Conservation (phyloP, 2,888 invertebrate species). For the Automeris io region DNA sequence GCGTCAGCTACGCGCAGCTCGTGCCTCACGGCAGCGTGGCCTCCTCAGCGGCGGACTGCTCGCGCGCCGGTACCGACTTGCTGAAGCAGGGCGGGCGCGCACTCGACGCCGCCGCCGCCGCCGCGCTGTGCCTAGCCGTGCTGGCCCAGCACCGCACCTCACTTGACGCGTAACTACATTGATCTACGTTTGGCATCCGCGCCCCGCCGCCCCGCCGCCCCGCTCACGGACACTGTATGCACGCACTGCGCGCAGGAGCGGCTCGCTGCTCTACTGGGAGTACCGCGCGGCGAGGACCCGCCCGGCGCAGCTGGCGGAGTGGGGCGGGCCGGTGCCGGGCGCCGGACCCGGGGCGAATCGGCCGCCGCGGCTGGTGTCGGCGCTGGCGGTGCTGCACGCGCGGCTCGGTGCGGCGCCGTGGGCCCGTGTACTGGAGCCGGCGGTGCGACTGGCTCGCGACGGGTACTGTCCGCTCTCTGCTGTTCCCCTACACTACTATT, state of each 20-base stretch:
- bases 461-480: background rate
- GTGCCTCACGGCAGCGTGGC: conserved; percentile 86
- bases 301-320: conserved; percentile 67
- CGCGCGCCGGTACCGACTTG: conserved; percentile 81
- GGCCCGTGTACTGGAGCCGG: conserved; percentile 43
- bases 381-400: conserved; percentile 50
- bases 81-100: conserved; percentile 86
- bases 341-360: conserved; percentile 1
- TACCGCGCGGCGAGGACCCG: conserved; percentile 59
- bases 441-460: conserved; percentile 46
- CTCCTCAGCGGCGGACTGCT: conserved; percentile 83
- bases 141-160: conserved; percentile 84
- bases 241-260: conserved; percentile 77
- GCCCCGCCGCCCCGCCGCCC: background rate
- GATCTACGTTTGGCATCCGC: too few species aligned
- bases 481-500: background rate
- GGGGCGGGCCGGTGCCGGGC: conserved; percentile 30
- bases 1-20: conserved; percentile 57
- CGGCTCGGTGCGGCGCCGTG: conserved; percentile 46
- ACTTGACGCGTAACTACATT: conserved; percentile 82
- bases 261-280: conserved; percentile 83
- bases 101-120: conserved; percentile 85
- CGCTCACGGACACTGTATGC: background rate
- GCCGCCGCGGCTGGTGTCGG: conserved; percentile 35
- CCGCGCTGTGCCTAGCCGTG: conserved; percentile 85